Evolutionary conservation across 2,888 invertebrate genomes (phyloP), one percentile per base, ranked within the genome.

Genomic region (Nesidiocoris tenuis): DNA sequence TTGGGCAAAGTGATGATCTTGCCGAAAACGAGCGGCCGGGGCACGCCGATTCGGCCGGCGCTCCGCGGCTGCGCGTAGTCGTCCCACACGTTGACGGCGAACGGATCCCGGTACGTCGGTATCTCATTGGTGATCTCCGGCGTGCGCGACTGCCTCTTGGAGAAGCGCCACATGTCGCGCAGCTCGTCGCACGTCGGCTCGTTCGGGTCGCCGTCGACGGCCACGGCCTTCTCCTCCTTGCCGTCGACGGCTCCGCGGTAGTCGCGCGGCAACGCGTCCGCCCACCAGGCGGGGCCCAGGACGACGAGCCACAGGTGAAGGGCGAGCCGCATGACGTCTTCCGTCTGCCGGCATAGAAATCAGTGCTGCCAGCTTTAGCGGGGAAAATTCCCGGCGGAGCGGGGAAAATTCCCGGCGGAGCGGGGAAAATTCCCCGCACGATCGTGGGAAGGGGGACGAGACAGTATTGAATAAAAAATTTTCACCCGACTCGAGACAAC

Each of bases 161-260:
- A 94, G 85, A 94, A 93, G 83, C 91, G 90, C 95, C 95, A 95
- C 94, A 95, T 95, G 9, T 92, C 92, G 77, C 94, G 89, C 66
- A 95, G 86, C 82, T 95, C 92, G 80, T 94, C 93, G 83, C 95
- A 95, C 70, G 90, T 90, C 0, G 95, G 95, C 82, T 95, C 95
- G 54, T 88, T 39, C 39, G 39, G 39, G 12, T 39, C 39, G 3
- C 39, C 39, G 39, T 39, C 39, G 39, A 39, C 39, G 39, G 70
- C 59, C 12, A 66, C 19, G 61, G 66, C 72, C 21, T 68, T 39
- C 61, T 59, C 59, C 5, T 59, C 59, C 5, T 19, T 59, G 19
- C 59, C 59, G 59, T 12, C 12, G n/a, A 59, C 59, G n/a, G 59
- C n/a, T 3, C 17, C 59, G n/a, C 59, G 19, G 39, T 59, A n/a